A percentile compares a stretch with the other conserved stretches of the same genome.
These are phyloP conservation scores for Acanthaster planci DNA, from an alignment of 35 echinoderm and acorn worm genomes.

Conservation along the genomic window DNA sequence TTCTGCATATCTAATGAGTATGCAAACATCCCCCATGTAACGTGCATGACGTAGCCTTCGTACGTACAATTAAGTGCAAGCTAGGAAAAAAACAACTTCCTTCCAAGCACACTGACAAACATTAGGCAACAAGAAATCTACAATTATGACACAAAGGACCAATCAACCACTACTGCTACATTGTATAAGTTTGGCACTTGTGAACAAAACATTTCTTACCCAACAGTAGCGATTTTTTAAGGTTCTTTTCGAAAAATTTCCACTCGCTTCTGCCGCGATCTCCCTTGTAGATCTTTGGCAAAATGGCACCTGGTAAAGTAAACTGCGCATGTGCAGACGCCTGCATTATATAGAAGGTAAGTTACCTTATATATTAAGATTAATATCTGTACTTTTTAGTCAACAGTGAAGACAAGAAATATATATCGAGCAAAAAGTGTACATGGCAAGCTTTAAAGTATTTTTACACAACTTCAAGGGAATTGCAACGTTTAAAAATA, in stretches of 20 bases:
- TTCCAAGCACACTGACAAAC: conserved; percentile 29
- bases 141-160: neutral
- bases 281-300: conserved; percentile 38
- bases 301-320: conserved; percentile 76
- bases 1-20: conserved; percentile 22
- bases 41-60: neutral
- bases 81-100: conserved; percentile 34
- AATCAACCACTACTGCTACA: neutral
- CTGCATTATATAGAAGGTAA: conserved; percentile 33
- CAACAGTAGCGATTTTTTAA: conserved; percentile 22
- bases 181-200: conserved; percentile 30
- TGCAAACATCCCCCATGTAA: neutral
- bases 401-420: neutral
- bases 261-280: conserved; percentile 6
- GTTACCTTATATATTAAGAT: neutral
- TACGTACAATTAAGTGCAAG: neutral
- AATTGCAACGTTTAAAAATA: too few relatives aligned
- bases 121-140: conserved; percentile 17
- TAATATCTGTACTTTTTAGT: neutral
- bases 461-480: too few relatives aligned
- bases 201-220: conserved; percentile 27
- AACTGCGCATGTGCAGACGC: conserved; percentile 64
- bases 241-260: conserved; percentile 41
- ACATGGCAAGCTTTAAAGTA: neutral
- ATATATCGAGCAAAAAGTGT: neutral